phyloP scores from a whole-genome alignment of 2,113 vertebrate genomes.

The Sphaerodactylus townsendi region DNA sequence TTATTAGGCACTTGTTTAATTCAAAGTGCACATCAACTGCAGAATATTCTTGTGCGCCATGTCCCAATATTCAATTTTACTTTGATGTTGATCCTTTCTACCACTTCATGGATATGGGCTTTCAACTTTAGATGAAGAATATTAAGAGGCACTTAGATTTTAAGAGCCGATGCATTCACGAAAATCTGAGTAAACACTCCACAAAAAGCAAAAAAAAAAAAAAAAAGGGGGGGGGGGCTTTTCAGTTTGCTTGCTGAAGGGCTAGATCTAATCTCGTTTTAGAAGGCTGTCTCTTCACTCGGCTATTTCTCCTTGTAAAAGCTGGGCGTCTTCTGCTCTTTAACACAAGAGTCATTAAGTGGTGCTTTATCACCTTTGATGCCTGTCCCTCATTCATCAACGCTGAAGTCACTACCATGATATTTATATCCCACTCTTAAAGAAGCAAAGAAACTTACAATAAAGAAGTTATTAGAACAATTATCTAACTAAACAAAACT shows the following conservation, averaged over 20 bases:
- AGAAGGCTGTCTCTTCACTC: fast-evolving
- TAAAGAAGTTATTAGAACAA: not conserved
- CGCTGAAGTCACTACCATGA: no score
- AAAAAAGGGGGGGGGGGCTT: no score
- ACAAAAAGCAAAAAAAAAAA: not conserved
- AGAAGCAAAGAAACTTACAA: not conserved
- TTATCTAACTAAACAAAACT: not conserved
- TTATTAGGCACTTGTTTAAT: not conserved
- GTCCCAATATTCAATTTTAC: not conserved
- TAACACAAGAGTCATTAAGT: not conserved
- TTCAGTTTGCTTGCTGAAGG: conserved; percentile 3
- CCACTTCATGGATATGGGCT: no score
- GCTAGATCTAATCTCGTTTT: not conserved
- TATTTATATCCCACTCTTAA: not conserved
- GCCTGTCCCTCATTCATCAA: not conserved
- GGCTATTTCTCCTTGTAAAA: not conserved
- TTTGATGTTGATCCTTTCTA: no score
- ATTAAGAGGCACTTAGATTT: no score
- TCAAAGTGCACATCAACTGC: not conserved
- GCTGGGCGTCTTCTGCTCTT: fast-evolving
- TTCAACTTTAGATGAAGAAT: not conserved
- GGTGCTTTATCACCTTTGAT: not conserved
- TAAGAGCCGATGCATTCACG: fast-evolving
- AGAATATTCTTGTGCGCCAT: not conserved
- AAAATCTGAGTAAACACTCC: not conserved